Evolutionary conservation across 2,113 vertebrate genomes (phyloP), one percentile per base, ranked within the genome.

Genomic region (Emydocephalus ijimae): DNA sequence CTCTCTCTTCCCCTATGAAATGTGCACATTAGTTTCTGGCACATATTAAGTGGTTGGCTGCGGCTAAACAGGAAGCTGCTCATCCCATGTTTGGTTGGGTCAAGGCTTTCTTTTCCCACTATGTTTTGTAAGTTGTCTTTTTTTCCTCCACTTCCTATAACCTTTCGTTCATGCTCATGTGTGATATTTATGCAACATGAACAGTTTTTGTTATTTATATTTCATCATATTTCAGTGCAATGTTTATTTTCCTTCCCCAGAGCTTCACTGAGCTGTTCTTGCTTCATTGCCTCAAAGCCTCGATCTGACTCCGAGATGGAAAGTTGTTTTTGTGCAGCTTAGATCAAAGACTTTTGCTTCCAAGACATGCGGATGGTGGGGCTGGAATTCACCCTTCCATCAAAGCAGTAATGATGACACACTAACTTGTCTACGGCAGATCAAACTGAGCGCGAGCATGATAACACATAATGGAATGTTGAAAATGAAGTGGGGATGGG

Each of bases 381-480:
- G 3, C 2, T 93, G 91, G 81, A 43, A 93, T 59, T 96, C 94
- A 1, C 0, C 59, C 81, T 64, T 90, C 93, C 48, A 89, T 96
- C 93, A 34, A 81, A 95, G 94, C 10, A 0, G 93, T 81, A 90
- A 91, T 94, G 95, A 96, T 50, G 85, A 90, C 93, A 90, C 15
- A 90, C 94, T 96, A 95, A 97, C 94, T 97, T 94, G 95, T 95
- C 94, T 87, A 23, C 90, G 94, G 92, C 93, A 95, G 93, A 96
- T 93, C 93, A 86, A 93, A 93, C 12, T n/a, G 34, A 94, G 54
- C 57, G 85, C 91, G 85, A 55, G 92, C 9, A 3, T 81, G 26
- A 64, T 86, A 4, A 5, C 34, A 89, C 55, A 92, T 61, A 94
- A 52, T 14, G 23, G 24, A 85, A 81, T 81, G 18, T 43, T 81